Conservation (phyloP, 2,888 invertebrate genomes). For the Apamea anceps region DNA sequence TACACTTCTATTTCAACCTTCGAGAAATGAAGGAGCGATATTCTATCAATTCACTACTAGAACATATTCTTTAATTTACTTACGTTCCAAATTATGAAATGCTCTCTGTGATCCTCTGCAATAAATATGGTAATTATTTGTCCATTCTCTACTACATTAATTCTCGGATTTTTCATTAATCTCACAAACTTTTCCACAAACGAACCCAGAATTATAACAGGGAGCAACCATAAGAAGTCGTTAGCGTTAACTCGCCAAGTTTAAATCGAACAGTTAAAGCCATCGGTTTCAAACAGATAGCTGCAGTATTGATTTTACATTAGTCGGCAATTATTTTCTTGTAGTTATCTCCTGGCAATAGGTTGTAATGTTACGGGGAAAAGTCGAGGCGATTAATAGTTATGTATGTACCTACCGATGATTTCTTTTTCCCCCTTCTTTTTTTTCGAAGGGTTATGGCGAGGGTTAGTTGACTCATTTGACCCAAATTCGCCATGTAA, state of each 20-base stretch:
- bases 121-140: not conserved
- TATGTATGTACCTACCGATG: not conserved
- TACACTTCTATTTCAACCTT: not conserved
- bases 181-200: slow-evolving; percentile 21
- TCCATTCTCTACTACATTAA: not conserved
- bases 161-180: slow-evolving; percentile 1
- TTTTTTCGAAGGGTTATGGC: not conserved
- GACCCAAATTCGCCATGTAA: not conserved
- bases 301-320: slow-evolving; percentile 67
- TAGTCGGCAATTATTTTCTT: slow-evolving; percentile 61
- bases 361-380: not conserved
- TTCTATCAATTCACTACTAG: not conserved
- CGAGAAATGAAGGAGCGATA: not conserved
- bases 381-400: slow-evolving; percentile 11
- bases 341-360: slow-evolving; percentile 32
- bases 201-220: slow-evolving; percentile 18
- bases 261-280: slow-evolving; percentile 60
- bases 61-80: not conserved
- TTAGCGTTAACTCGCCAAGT: slow-evolving; percentile 60
- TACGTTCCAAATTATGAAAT: not conserved
- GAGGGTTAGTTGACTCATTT: not conserved
- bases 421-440: not conserved
- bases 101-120: not conserved
- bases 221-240: slow-evolving; percentile 40
- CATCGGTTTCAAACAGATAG: slow-evolving; percentile 40